phyloP scores from a whole-genome alignment of 2,797 vertebrate genomes.

The Enteromius argenteus region DNA sequence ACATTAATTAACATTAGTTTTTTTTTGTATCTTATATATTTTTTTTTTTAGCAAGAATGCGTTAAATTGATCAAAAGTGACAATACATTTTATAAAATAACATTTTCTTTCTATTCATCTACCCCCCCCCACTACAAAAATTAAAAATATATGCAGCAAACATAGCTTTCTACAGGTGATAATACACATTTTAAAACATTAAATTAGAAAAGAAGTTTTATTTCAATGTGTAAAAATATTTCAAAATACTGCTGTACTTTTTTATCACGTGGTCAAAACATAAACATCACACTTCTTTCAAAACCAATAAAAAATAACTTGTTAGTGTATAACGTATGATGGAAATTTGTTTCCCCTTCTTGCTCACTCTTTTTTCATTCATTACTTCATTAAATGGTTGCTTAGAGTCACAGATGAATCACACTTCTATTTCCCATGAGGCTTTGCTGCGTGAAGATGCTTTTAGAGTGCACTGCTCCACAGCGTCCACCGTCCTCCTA shows the following conservation, averaged over 20 bases:
- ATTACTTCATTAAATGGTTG: conserved; percentile 14
- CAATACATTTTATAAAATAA: not conserved
- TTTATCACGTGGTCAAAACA: not conserved
- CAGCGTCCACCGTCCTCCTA: conserved; percentile 59
- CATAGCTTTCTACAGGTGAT: not conserved
- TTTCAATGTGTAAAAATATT: not conserved
- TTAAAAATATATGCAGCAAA: not conserved
- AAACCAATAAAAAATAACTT: not conserved
- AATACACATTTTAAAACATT: not conserved
- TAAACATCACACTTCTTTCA: not conserved
- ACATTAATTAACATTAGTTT: not conserved
- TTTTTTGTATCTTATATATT: too few species aligned
- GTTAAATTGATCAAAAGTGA: not conserved
- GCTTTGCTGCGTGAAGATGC: conserved; percentile 62
- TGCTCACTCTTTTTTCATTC: conserved; percentile 17
- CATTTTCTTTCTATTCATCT: not conserved
- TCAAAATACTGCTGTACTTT: not conserved
- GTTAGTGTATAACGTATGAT: not conserved
- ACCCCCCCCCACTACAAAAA: not conserved
- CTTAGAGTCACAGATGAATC: conserved; percentile 39
- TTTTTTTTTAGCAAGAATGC: not conserved
- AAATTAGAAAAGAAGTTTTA: not conserved
- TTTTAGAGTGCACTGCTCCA: conserved; percentile 70
- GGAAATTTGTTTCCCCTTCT: not conserved
- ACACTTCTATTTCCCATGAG: conserved; percentile 55